Percentiles rank a stretch among this genome's conserved stretches.
These are phyloP conservation scores for Siniperca undulata DNA, from an alignment of 2,797 vertebrate species.

Conservation along the genomic window DNA sequence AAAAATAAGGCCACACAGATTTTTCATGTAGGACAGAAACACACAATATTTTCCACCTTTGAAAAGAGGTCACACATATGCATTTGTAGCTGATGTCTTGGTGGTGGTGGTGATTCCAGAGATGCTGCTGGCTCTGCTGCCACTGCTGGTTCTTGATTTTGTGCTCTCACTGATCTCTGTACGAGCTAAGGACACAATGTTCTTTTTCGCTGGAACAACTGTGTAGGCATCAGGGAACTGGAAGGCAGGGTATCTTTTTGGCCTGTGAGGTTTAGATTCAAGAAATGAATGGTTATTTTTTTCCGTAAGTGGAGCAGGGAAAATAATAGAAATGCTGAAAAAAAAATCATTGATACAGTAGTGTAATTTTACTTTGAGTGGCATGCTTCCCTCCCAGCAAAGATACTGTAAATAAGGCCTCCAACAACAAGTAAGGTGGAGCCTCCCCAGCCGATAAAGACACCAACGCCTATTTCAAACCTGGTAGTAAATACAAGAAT, in stretches of 20 bases:
- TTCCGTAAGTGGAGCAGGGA: neutral
- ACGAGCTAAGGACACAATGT: conserved; percentile 31
- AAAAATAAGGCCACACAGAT: neutral
- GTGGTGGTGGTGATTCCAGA: conserved; percentile 58
- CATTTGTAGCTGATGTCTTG: conserved; percentile 52
- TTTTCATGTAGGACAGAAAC: neutral
- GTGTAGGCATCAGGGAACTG: conserved; percentile 51
- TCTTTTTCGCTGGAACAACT: conserved; percentile 50
- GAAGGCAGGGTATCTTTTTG: conserved; percentile 47
- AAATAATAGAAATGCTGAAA: neutral
- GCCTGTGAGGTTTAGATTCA: conserved; percentile 62
- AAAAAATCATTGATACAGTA: neutral
- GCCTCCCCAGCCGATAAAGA: conserved; percentile 96
- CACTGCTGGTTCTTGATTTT: conserved; percentile 51
- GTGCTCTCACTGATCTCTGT: conserved; percentile 46
- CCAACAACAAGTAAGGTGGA: conserved; percentile 92
- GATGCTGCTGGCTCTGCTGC: conserved; percentile 58
- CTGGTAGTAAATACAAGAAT: conserved; percentile 75
- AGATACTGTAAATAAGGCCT: conserved; percentile 91
- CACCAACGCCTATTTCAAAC: conserved; percentile 94
- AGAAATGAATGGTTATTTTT: conserved; percentile 31
- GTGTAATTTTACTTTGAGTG: conserved; percentile 72
- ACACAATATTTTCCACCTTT: neutral
- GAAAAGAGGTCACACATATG: conserved; percentile 76
- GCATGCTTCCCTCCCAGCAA: conserved; percentile 81